Base-by-base conservation (phyloP, 2,888 invertebrate genomes). In the Trichopria drosophilae region DNA sequence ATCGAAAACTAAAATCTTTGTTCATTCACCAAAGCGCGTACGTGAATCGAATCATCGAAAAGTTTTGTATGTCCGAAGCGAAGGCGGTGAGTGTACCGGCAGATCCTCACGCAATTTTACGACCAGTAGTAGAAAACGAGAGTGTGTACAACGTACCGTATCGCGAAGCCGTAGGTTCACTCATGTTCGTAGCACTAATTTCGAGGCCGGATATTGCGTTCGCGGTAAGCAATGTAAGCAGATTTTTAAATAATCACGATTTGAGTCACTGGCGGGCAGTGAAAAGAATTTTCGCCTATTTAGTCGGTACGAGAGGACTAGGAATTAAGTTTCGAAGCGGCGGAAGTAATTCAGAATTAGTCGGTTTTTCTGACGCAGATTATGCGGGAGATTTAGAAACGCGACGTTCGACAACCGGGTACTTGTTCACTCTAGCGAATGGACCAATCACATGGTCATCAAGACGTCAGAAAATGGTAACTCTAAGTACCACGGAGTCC, bases 201-300 rank as follows among this genome's bases (percentile, higher is more conserved):
- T 49, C 45, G 12, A 20, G 54, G 18, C 57, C 62, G 0, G 59
- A 62, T 16, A n/a, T n/a, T n/a, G n/a, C n/a, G n/a, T n/a, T n/a
- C n/a, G n/a, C n/a, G n/a, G n/a, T n/a, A n/a, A n/a, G 57, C 61
- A 61, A 61, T 46, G 55, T 58, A 2, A 59, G 56, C 12, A 41
- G 29, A 12, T 60, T 46, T 37, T 12, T 52, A 1, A 42, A 42
- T 1, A 52, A 51, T 0, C 51, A 58, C 19, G 42, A 45, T 7
- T 31, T 10, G 0, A 46, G 15, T 7, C 59, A 62, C 35, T 62
- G 59, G 57, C 43, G 24, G n/a, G 62, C 56, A 0, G 55, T 61
- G 1, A 60, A 58, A 22, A 12, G 47, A 28, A 57, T 61, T 6
- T 51, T 59, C 6, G 44, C 37, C 15, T 59, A 61, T 26, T 23